These are phyloP conservation scores for Micrastur ruficollis DNA, from an alignment of 2,797 vertebrate genomes.

Conservation along the genomic window DNA sequence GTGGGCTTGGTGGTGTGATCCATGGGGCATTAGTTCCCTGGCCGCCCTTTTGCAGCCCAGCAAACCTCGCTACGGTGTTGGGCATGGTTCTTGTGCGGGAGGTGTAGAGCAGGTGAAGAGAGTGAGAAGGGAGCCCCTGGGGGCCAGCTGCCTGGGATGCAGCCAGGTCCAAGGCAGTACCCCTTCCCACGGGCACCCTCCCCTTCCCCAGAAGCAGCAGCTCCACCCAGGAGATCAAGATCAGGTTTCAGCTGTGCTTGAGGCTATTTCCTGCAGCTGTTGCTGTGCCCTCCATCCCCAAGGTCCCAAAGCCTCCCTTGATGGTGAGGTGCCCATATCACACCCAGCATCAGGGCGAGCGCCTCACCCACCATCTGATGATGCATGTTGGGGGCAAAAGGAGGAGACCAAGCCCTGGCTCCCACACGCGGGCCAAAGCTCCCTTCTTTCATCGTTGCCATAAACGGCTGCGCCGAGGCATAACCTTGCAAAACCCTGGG, in stretches of 20 bases:
- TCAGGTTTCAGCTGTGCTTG: not conserved
- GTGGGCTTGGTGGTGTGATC: not conserved
- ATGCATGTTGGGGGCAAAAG: not conserved
- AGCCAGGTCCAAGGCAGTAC: not conserved
- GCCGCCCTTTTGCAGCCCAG: not conserved
- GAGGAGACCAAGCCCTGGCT: not conserved
- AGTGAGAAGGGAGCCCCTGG: not conserved
- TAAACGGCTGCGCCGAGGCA: not conserved
- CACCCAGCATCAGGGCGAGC: not conserved
- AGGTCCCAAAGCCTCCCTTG: not conserved
- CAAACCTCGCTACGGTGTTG: not conserved
- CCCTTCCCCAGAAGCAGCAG: not conserved
- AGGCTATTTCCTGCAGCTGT: slow-evolving; percentile 9
- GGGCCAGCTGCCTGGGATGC: not conserved
- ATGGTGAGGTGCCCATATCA: not conserved
- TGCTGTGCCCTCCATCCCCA: not conserved
- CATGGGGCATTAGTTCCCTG: not conserved
- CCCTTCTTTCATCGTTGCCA: not conserved
- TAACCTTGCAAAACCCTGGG: not conserved
- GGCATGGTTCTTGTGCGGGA: not conserved
- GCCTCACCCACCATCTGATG: not conserved
- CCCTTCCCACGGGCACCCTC: not conserved
- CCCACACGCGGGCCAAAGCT: not conserved
- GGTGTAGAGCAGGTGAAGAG: not conserved
- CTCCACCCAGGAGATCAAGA: not conserved